Evolutionary conservation across 2,113 vertebrate species (phyloP).

Genomic region (Hyaena hyaena): DNA sequence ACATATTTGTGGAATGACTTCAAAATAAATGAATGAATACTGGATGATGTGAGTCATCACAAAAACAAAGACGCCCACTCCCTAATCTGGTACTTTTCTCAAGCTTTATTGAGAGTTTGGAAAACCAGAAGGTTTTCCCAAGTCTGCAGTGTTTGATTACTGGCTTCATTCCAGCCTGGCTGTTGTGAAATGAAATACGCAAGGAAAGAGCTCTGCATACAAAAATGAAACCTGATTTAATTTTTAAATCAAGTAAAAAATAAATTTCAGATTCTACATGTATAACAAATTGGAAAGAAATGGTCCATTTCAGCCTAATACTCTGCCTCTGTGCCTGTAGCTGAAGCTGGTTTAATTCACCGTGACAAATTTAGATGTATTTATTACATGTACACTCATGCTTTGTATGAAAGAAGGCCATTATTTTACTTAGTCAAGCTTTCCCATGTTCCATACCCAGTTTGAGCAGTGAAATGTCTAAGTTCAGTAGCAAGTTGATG

Average conservation of each 20-base stretch:
- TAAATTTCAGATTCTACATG: conserved; percentile 8
- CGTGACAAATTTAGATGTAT: conserved; percentile 61
- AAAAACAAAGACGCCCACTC: conserved; percentile 59
- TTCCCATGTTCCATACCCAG: conserved; percentile 76
- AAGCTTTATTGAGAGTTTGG: not conserved
- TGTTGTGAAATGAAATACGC: conserved; percentile 26
- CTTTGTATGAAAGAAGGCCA: conserved; percentile 82
- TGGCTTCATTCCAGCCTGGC: conserved; percentile 41
- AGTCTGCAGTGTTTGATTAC: not conserved
- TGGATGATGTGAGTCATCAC: conserved; percentile 64
- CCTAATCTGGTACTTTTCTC: not conserved
- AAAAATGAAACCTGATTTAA: conserved; percentile 57
- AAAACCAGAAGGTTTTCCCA: not conserved
- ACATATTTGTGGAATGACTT: conserved; percentile 70
- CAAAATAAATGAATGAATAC: conserved; percentile 67
- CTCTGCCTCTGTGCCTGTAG: conserved; percentile 38
- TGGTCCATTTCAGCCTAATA: not conserved
- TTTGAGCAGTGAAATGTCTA: conserved; percentile 81
- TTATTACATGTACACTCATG: conserved; percentile 69
- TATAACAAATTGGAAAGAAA: conserved; percentile 61
- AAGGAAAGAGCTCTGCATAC: conserved; percentile 1
- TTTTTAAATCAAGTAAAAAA: conserved; percentile 63
- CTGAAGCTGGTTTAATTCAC: conserved; percentile 74
- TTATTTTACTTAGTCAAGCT: conserved; percentile 82
- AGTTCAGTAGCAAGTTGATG: conserved; percentile 76